Percentiles rank a stretch among this genome's conserved stretches.
Conservation (phyloP, 2,113 vertebrate genomes). For the Madoqua kirkii region DNA sequence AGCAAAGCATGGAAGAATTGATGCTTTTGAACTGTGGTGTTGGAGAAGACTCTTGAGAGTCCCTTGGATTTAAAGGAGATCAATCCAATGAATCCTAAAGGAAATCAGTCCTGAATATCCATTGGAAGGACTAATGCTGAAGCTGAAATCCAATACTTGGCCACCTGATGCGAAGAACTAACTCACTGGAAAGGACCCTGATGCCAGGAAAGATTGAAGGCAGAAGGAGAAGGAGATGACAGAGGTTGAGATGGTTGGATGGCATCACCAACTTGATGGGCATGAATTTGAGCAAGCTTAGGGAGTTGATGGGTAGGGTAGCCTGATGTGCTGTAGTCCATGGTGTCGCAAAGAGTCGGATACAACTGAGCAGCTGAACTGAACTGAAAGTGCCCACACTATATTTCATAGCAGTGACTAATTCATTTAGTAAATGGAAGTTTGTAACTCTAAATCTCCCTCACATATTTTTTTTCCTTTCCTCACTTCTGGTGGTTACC, state of each 20-base stretch:
- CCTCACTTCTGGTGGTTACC: not conserved
- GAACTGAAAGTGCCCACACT: not conserved
- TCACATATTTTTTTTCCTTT: not conserved
- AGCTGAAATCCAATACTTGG: not conserved
- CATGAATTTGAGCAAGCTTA: not conserved
- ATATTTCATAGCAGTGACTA: not conserved
- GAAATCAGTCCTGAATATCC: not conserved
- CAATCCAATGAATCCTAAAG: not conserved
- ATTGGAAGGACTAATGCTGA: not conserved
- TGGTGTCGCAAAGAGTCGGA: rapidly evolving
- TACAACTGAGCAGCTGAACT: not conserved
- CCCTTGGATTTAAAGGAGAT: not conserved
- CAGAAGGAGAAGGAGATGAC: not conserved
- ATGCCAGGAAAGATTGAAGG: not conserved
- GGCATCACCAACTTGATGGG: not conserved
- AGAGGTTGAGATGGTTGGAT: not conserved
- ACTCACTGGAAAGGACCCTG: not conserved
- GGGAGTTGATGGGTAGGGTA: not conserved
- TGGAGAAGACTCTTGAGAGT: not conserved
- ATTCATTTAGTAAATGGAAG: not conserved
- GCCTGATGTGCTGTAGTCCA: not conserved
- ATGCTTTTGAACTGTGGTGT: not conserved
- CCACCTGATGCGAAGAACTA: not conserved
- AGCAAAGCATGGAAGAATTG: not conserved
- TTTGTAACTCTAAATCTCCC: not conserved